phyloP scores from a whole-genome alignment of 1,140 invertebrate species.

The Branchinecta lindahli region DNA sequence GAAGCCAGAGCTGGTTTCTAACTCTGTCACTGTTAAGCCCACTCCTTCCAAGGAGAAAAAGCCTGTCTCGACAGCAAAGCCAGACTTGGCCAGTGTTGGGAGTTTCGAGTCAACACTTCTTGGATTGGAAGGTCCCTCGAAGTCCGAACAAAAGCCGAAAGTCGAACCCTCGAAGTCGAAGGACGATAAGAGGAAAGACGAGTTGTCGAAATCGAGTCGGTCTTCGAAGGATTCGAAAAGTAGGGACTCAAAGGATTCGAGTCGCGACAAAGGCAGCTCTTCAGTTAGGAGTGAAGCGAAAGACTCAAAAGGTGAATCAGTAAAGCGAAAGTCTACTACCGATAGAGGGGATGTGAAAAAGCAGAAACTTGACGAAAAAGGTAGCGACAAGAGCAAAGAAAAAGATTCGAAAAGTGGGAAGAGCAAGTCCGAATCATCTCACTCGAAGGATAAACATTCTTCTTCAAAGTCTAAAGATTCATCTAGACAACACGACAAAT shows the following conservation, averaged over 20 bases:
- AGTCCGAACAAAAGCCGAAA: neutral
- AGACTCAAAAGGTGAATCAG: neutral
- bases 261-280: too few species aligned
- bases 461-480: too few species aligned
- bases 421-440: neutral
- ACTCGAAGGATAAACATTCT: conserved; percentile 13
- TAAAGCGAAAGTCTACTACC: neutral
- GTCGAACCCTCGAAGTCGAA: neutral
- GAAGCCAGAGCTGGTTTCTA: neutral
- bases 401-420: neutral
- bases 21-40: neutral
- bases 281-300: too few species aligned
- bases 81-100: neutral
- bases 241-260: neutral
- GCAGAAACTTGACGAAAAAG: conserved; percentile 1
- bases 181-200: neutral
- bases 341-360: neutral
- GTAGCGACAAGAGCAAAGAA: conserved; percentile 1
- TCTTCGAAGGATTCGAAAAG: neutral
- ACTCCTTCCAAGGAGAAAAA: neutral
- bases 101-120: neutral
- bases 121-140: neutral
- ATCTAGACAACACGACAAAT: neutral
- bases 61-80: neutral
- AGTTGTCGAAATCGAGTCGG: neutral